Conservation (phyloP, 2,797 vertebrate species). For the Philypnodon macrostomus region DNA sequence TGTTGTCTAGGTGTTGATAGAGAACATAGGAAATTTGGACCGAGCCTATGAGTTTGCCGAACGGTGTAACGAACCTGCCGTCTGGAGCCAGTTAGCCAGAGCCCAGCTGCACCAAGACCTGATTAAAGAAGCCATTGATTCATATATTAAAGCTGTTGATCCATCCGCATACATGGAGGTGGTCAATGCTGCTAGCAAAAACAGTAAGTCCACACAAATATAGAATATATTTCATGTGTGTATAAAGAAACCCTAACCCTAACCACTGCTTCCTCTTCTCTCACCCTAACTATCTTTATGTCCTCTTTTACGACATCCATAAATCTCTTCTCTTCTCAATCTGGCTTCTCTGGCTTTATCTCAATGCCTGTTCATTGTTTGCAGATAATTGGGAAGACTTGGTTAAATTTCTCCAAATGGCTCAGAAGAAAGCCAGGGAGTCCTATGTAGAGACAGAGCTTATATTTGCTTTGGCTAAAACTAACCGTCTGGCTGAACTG, state of each 20-base stretch:
- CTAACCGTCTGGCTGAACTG: constrained; percentile 87
- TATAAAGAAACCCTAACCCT: no score
- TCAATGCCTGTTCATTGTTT: constrained; percentile 31
- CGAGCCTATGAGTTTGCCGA: constrained; percentile 96
- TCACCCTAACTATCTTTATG: no score
- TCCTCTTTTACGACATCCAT: no score
- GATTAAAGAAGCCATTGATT: constrained; percentile 90
- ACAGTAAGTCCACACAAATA: constrained; percentile 72
- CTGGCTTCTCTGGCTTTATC: no score
- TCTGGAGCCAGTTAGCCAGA: constrained; percentile 87
- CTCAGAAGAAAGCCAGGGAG: constrained; percentile 87
- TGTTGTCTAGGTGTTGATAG: constrained; percentile 82
- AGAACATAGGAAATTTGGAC: constrained; percentile 93
- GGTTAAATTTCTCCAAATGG: constrained; percentile 93
- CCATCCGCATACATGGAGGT: constrained; percentile 88
- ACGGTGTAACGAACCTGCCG: constrained; percentile 84
- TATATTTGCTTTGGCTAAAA: constrained; percentile 93
- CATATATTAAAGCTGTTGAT: constrained; percentile 86
- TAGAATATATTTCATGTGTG: no score
- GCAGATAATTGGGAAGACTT: constrained; percentile 90
- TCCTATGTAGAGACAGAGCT: constrained; percentile 91
- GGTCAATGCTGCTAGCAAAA: constrained; percentile 85
- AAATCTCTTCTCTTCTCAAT: no score
- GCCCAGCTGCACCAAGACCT: constrained; percentile 87
- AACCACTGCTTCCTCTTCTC: no score